A percentile compares a stretch with the other conserved stretches of the same genome.
phyloP scores from a whole-genome alignment of 2,888 invertebrate species.

The Uropetala carovei region DNA sequence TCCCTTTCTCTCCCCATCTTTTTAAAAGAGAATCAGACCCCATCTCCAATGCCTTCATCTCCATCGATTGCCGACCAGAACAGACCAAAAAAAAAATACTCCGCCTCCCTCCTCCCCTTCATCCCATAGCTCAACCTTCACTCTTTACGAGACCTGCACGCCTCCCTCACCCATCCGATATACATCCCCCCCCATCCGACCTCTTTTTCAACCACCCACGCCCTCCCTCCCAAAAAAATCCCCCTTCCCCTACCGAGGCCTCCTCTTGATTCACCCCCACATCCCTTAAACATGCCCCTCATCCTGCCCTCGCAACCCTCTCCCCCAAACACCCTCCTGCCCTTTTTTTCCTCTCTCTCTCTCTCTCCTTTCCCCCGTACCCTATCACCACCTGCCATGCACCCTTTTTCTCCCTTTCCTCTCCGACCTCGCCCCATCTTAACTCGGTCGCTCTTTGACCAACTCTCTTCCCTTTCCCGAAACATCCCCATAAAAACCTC shows the following conservation, averaged over 20 bases:
- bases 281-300: not conserved
- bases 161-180: not conserved
- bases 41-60: not conserved
- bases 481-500: too few relatives aligned
- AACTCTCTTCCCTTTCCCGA: too few relatives aligned
- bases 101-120: too few relatives aligned
- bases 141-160: not conserved
- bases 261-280: not conserved
- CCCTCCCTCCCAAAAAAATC: not conserved
- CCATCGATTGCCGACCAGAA: not conserved
- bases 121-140: too few relatives aligned
- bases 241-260: not conserved
- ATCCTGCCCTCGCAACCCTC: not conserved
- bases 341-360: not conserved
- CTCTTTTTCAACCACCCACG: not conserved
- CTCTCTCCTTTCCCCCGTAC: not conserved
- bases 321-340: not conserved
- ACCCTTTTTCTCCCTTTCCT: not conserved
- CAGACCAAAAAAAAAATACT: not conserved
- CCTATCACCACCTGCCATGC: not conserved
- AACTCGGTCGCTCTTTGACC: too few relatives aligned
- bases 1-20: too few relatives aligned
- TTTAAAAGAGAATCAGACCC: too few relatives aligned
- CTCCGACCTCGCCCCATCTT: too few relatives aligned
- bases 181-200: not conserved